Base-by-base conservation (phyloP, 2,888 invertebrate genomes). In the Pyralis farinalis region DNA sequence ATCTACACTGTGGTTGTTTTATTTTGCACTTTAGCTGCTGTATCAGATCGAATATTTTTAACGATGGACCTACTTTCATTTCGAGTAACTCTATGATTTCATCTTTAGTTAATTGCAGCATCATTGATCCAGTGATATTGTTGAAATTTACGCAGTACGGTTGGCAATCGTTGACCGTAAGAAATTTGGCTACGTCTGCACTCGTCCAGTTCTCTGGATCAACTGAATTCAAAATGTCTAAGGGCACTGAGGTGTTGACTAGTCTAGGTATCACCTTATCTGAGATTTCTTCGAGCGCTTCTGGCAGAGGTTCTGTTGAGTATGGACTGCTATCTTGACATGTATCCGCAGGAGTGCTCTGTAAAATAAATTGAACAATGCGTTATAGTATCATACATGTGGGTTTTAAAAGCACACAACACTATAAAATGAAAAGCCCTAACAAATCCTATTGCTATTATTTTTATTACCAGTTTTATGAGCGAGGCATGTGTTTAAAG, bases 1-100 rank as follows among this genome's bases (percentile, higher is more conserved):
- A 54, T 76, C 85, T 87, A 63, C 93, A 92, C 69, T 94, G 93
- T 49, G 93, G 92, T 47, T 94, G 93, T 77, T 94, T 94, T 49
- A 95, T 93, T 90, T 96, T 95, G 76, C 93, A 94, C 87, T 96
- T 97, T 38, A 98, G 90, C 72, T 97, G 96, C 67, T 97, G 96
- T 68, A 98, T 96, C 53, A 98, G 91, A 87, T 98, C 97, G 70
- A 92, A 95, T 62, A 98, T 97, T 90, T 98, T 98, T 45, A 98
- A 80, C 10, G 97, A 97, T 5, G 98, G 98, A 1, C 98, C 98
- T 44, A 98, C 97, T 91, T 97, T 98, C 92, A 96, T 97, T 55
- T 96, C 95, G 12, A 97, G 93, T 49, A 97, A 88, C 62, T 94
- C 95, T 58, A 97, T 93, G 49, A 98, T 95, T 83, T 97, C 95